Base-by-base conservation (phyloP, 2,888 invertebrate species). In the Petrolisthes manimaculis region DNA sequence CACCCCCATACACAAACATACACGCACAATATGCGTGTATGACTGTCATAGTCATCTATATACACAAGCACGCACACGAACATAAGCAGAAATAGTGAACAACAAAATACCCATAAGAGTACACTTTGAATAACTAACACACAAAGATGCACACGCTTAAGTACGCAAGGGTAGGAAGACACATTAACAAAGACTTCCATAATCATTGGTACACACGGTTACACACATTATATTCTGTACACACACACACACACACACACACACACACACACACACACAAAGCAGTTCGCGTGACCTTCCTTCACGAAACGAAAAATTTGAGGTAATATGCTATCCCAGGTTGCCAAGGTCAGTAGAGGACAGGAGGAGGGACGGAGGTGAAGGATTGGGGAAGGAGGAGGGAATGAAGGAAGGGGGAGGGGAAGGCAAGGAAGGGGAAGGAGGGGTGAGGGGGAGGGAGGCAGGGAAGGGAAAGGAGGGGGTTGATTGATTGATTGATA, bases 171-270 rank as follows among this genome's bases (percentile, higher is more conserved):
- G 37, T 37, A 37, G 0, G 37, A 37, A 37, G 37, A 37, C 37
- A 37, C 37, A 37, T 37, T 37, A 37, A 37, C 37, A 37, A 37
- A 37, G 37, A 37, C 37, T 37, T 37, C 12, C 18, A 75, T 24
- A 75, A 18, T 1, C 75, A 18, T 67, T 67, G 14, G 18, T 67
- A 67, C 18, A 14, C 79, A 55, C 18, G 8, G 14, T n/a, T 21
- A 75, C 14, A 55, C 14, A 55, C 55, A n/a, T n/a, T n/a, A n/a
- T n/a, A n/a, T n/a, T n/a, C n/a, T n/a, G n/a, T n/a, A 54, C 79
- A 78, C 78, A 78, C n/a, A 78, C 53, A 37, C 37, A 37, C 37
- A 37, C 79, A 55, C 18, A 54, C 79, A 78, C 78, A 78, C n/a
- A 78, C 53, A 37, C 79, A 55, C 18, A 54, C 79, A 78, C 78